phyloP scores from a whole-genome alignment of 2,797 vertebrate genomes.

The Acanthopagrus latus region DNA sequence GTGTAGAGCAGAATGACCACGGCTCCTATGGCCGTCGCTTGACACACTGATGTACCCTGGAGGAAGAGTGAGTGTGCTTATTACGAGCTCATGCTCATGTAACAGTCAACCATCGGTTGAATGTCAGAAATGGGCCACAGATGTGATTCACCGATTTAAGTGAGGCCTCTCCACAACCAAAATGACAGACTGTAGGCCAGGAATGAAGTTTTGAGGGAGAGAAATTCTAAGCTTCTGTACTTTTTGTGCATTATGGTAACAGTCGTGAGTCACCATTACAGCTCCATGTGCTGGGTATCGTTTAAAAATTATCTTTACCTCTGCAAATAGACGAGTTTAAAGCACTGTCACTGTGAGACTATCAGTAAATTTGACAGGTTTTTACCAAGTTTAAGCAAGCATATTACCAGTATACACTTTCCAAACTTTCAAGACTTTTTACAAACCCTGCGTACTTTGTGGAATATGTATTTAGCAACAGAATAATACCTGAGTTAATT shows the following conservation, averaged over 20 bases:
- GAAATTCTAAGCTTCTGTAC: neutral
- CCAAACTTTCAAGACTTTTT: no score
- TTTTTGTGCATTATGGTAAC: neutral
- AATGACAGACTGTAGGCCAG: neutral
- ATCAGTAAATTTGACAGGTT: no score
- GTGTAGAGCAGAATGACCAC: constrained; percentile 92
- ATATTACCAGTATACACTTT: no score
- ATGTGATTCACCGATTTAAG: constrained; percentile 10
- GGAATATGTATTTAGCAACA: no score
- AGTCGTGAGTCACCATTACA: neutral
- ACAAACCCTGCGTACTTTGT: no score
- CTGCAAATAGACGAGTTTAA: neutral
- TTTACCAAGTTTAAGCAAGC: no score
- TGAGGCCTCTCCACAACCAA: neutral
- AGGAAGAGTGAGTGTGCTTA: constrained; percentile 35
- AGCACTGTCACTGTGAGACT: neutral
- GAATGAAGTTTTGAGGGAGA: constrained; percentile 11
- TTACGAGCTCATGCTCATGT: constrained; percentile 17
- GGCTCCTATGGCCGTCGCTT: constrained; percentile 91
- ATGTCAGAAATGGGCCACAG: constrained; percentile 30
- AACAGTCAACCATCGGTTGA: constrained; percentile 10
- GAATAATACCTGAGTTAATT: no score
- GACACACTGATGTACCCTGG: constrained; percentile 95
- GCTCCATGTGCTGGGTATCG: neutral
- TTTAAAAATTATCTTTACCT: neutral